Evolutionary conservation across 2,113 vertebrate genomes (phyloP).

Genomic region (Holacanthus passer): DNA sequence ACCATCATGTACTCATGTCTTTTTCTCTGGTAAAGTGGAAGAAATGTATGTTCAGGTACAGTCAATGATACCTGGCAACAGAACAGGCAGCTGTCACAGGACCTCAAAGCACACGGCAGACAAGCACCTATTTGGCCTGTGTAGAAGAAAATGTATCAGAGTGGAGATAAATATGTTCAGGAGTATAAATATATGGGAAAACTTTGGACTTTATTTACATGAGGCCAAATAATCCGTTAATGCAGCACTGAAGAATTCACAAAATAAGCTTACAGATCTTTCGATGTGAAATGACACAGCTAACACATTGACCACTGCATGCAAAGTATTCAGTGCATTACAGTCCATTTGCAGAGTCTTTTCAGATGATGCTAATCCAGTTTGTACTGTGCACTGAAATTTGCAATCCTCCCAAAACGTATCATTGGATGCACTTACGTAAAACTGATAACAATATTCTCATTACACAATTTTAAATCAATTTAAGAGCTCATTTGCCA

Average conservation of each 20-base stretch:
- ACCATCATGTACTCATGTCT: background rate
- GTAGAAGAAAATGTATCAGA: background rate
- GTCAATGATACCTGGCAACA: background rate
- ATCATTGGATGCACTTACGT: background rate
- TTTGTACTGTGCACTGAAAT: background rate
- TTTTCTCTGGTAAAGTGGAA: no score
- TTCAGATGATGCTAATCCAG: slow-evolving; percentile 1
- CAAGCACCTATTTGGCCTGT: background rate
- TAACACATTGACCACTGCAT: background rate
- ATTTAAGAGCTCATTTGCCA: slow-evolving; percentile 9
- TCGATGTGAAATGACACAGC: background rate
- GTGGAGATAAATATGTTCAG: background rate
- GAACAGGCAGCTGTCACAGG: background rate
- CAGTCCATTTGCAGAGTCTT: background rate
- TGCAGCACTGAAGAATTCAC: background rate
- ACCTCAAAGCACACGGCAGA: background rate
- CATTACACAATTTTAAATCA: background rate
- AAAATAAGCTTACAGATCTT: background rate
- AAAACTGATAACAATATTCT: slow-evolving; percentile 1
- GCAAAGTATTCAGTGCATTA: background rate
- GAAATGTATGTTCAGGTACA: no score
- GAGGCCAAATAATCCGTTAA: no score
- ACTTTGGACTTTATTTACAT: background rate
- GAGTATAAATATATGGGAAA: background rate
- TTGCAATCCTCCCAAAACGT: background rate